Evolutionary conservation across 2,113 vertebrate genomes (phyloP).

Genomic region (Tupaia tana): DNA sequence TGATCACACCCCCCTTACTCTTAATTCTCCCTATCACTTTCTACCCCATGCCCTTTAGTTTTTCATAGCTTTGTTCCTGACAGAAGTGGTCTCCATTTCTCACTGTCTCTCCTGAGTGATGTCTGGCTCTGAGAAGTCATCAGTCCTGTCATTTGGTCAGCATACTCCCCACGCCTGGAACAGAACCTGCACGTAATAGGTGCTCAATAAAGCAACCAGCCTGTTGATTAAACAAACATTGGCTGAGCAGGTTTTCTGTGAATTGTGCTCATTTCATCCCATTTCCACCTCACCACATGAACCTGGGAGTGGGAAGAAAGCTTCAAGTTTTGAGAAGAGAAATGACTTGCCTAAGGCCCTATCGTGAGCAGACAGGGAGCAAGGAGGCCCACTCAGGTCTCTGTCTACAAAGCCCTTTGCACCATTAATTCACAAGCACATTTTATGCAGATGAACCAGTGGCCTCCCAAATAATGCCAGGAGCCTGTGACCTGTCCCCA

Average conservation of each 20-base stretch:
- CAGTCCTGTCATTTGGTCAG: background rate
- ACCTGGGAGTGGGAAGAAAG: background rate
- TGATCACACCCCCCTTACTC: background rate
- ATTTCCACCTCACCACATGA: background rate
- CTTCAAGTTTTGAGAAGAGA: background rate
- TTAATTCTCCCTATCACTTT: background rate
- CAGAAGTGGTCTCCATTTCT: background rate
- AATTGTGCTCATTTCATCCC: background rate
- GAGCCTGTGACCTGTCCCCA: background rate
- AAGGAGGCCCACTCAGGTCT: background rate
- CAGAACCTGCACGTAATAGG: background rate
- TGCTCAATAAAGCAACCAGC: background rate
- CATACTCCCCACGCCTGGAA: background rate
- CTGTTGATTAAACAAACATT: background rate
- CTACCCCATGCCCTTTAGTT: background rate
- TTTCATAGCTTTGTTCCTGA: background rate
- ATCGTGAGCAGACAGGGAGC: fast-evolving
- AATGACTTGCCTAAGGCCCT: background rate
- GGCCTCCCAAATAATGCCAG: background rate
- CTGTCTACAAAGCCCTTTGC: background rate
- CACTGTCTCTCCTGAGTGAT: background rate
- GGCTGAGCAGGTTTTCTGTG: background rate
- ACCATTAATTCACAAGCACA: background rate
- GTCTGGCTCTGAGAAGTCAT: background rate
- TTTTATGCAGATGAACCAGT: background rate